Evolutionary conservation across 2,797 vertebrate genomes (phyloP).

Genomic region (Petrocephalus schoutedeni): DNA sequence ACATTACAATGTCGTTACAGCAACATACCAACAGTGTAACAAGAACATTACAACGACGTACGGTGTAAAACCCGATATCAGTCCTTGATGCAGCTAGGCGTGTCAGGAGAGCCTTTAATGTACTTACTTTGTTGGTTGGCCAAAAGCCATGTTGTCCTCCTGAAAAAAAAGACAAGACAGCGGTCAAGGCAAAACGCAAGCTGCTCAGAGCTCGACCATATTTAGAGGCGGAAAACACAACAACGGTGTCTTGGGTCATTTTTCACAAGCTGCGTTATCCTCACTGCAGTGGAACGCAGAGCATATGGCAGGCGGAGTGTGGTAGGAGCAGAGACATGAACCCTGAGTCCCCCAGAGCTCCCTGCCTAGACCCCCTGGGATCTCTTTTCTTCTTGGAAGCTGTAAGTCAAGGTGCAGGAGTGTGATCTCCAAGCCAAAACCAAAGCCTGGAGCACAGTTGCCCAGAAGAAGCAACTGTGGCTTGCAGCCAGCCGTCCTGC

Average conservation of each 20-base stretch:
- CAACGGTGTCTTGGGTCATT: background rate
- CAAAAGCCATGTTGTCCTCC: slow-evolving; percentile 99
- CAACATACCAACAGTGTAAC: background rate
- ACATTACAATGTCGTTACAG: background rate
- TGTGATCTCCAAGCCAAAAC: background rate
- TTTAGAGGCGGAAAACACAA: background rate
- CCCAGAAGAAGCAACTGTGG: background rate
- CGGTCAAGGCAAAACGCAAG: background rate
- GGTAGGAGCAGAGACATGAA: background rate
- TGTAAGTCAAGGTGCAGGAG: background rate
- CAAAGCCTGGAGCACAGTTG: background rate
- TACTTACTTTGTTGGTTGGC: slow-evolving; percentile 91
- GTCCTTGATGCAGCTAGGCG: too few relatives aligned
- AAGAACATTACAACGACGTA: too few relatives aligned
- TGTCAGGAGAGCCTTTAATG: background rate
- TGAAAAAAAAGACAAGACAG: slow-evolving; percentile 39
- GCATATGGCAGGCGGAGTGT: background rate
- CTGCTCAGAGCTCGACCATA: background rate
- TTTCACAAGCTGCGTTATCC: background rate
- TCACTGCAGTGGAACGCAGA: background rate
- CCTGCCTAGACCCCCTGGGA: background rate
- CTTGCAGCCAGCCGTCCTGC: background rate
- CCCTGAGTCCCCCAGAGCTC: background rate
- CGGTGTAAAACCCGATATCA: background rate
- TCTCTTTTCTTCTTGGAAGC: background rate